These are phyloP conservation scores for Dipodomys spectabilis DNA, from an alignment of 2,113 vertebrate genomes.

Conservation along the genomic window DNA sequence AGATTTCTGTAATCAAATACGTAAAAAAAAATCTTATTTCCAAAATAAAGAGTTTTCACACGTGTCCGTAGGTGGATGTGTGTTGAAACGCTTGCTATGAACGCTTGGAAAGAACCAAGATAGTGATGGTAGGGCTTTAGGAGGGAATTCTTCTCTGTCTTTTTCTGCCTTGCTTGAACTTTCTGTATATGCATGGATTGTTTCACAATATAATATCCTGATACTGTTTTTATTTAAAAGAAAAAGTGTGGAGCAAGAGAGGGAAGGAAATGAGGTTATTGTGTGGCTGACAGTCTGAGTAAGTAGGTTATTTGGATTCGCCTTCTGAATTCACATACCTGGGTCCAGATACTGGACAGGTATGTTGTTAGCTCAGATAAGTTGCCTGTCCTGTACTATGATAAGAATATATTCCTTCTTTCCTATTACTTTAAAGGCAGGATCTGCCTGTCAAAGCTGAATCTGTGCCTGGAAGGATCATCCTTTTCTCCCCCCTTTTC, in stretches of 20 bases:
- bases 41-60: not conserved
- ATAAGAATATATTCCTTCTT: slow-evolving; percentile 23
- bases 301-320: not conserved
- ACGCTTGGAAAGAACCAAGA: not conserved
- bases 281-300: not conserved
- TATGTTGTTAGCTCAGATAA: not conserved
- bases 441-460: slow-evolving; percentile 50
- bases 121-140: not conserved
- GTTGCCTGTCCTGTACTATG: not conserved
- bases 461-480: not conserved
- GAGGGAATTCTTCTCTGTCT: not conserved
- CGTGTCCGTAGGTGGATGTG: not conserved
- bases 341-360: slow-evolving; percentile 16
- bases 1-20: not conserved
- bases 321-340: slow-evolving; percentile 38
- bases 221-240: not conserved
- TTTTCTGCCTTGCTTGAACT: not conserved
- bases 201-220: not conserved
- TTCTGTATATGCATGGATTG: not conserved
- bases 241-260: not conserved
- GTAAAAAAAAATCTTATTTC: not conserved
- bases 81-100: not conserved
- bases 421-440: slow-evolving; percentile 50
- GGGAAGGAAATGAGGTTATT: not conserved
- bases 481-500: not conserved